Conservation (phyloP, 2,888 invertebrate genomes). For the Adelognathus sp. region DNA sequence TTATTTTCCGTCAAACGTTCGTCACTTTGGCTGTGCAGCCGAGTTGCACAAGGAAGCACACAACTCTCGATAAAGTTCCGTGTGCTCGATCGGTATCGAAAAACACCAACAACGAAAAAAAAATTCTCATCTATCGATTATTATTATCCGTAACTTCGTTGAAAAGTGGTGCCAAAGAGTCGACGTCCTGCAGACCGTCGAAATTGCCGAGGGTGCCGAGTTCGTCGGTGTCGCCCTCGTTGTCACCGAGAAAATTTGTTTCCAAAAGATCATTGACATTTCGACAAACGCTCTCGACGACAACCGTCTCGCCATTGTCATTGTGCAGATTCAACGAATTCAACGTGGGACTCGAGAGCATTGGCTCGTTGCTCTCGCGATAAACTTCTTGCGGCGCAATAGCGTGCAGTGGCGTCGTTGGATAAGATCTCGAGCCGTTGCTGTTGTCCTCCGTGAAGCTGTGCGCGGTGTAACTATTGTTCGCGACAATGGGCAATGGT, state of each 20-base stretch:
- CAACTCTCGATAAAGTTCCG: not conserved
- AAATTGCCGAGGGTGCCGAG: slow-evolving; percentile 77
- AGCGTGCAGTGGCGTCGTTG: slow-evolving; percentile 86
- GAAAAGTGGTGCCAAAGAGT: slow-evolving; percentile 78
- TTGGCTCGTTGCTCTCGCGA: slow-evolving; percentile 76
- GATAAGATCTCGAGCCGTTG: slow-evolving; percentile 87
- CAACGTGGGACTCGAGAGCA: slow-evolving; percentile 77
- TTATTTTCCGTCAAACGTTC: not conserved
- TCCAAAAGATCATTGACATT: slow-evolving; percentile 77
- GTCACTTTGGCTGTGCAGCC: not conserved
- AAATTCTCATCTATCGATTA: slow-evolving; percentile 67
- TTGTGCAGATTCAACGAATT: slow-evolving; percentile 73
- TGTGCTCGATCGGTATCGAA: not conserved
- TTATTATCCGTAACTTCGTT: slow-evolving; percentile 78
- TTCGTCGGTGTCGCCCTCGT: slow-evolving; percentile 73
- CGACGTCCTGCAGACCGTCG: slow-evolving; percentile 78
- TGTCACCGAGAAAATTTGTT: slow-evolving; percentile 72
- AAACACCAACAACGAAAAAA: not conserved
- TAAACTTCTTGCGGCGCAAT: slow-evolving; percentile 69
- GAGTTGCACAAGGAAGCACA: not conserved
- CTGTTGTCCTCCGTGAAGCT: slow-evolving; percentile 69
- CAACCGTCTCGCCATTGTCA: slow-evolving; percentile 65
- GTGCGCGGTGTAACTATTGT: slow-evolving; percentile 51
- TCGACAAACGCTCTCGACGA: slow-evolving; percentile 71
- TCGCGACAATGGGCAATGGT: slow-evolving; percentile 72